Evolutionary conservation across 2,888 invertebrate genomes (phyloP).

Genomic region (Phyllotreta cruciferae): DNA sequence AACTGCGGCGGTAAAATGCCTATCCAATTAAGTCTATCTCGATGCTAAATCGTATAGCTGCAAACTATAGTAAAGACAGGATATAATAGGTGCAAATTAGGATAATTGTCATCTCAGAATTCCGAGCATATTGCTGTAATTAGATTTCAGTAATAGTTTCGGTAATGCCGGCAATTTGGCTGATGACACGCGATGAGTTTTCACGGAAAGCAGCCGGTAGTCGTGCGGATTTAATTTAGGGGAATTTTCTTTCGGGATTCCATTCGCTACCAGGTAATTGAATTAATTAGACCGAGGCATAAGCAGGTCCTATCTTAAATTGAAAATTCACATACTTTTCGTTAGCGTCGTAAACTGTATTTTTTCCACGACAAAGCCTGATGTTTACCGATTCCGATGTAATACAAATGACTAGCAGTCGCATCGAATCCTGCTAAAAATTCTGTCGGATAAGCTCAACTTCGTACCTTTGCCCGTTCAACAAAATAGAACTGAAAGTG

Average conservation of each 20-base stretch:
- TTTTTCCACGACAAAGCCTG: neutral
- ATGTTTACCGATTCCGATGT: neutral
- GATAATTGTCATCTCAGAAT: slow-evolving; percentile 60
- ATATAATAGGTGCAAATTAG: slow-evolving; percentile 60
- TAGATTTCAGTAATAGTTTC: slow-evolving; percentile 59
- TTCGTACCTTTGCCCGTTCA: slow-evolving; percentile 22
- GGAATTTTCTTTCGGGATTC: slow-evolving; percentile 15
- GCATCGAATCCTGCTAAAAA: slow-evolving; percentile 18
- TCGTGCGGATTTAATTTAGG: slow-evolving; percentile 52
- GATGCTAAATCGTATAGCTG: slow-evolving; percentile 51
- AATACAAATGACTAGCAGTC: neutral
- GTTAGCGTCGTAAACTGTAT: no score
- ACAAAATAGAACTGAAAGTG: slow-evolving; percentile 25
- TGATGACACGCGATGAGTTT: slow-evolving; percentile 56
- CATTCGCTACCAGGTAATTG: no score
- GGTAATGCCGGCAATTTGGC: slow-evolving; percentile 57
- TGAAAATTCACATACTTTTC: no score
- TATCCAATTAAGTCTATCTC: slow-evolving; percentile 55
- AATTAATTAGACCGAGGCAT: no score
- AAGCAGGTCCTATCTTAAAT: no score
- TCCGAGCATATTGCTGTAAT: slow-evolving; percentile 59
- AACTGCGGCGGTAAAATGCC: slow-evolving; percentile 42
- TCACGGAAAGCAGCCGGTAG: slow-evolving; percentile 46
- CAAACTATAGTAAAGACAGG: slow-evolving; percentile 48
- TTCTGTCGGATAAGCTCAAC: slow-evolving; percentile 24